phyloP scores from a whole-genome alignment of 2,113 vertebrate species.

The Poicephalus gulielmi region DNA sequence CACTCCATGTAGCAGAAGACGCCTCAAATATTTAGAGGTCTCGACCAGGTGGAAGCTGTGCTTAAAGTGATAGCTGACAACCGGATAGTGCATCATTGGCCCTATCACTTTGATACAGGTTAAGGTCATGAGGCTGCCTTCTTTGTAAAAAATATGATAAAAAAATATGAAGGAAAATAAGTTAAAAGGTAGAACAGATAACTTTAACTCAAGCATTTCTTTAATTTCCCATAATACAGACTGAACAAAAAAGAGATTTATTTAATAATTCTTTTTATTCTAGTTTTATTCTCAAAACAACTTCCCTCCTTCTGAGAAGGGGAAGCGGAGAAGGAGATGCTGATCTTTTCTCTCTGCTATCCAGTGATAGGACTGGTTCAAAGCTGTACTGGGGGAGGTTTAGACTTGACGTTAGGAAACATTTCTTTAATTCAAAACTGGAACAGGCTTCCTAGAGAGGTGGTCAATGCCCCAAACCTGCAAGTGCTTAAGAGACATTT shows the following conservation, averaged over 20 bases:
- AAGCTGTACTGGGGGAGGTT: not conserved
- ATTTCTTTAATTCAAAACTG: not conserved
- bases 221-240: not conserved
- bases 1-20: conserved; percentile 20
- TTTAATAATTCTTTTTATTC: not conserved
- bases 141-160: not conserved
- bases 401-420: not conserved
- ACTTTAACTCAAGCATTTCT: not conserved
- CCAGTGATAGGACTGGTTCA: not conserved
- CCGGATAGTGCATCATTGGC: not conserved
- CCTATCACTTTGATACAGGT: not conserved
- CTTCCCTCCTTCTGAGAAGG: not conserved
- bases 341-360: not conserved
- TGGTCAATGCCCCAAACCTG: not conserved
- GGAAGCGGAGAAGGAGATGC: not conserved
- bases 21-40: not conserved
- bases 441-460: not conserved
- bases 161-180: not conserved
- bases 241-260: not conserved
- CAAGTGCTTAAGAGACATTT: not conserved
- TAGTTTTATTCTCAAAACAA: not conserved
- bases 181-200: not conserved
- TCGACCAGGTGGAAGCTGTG: not conserved
- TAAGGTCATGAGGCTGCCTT: not conserved
- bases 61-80: not conserved